These are phyloP conservation scores for Chanos chanos DNA, from an alignment of 2,797 vertebrate genomes.

Conservation along the genomic window DNA sequence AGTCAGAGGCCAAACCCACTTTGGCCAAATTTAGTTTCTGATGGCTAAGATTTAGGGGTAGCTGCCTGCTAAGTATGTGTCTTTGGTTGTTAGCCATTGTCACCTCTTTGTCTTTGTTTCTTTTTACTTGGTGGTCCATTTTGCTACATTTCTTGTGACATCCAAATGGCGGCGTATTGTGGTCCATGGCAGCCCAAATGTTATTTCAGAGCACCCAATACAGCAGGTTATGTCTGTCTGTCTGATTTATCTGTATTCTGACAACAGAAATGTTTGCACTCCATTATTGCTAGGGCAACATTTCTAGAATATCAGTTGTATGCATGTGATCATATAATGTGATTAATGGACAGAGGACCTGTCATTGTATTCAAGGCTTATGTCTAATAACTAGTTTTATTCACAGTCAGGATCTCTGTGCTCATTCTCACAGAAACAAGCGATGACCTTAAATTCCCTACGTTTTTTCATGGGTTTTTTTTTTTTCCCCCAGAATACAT, in stretches of 20 bases:
- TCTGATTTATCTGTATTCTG: no score
- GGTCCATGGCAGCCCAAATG: conserved; percentile 43
- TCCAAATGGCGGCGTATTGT: conserved; percentile 61
- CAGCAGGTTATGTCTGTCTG: no score
- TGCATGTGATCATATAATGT: no score
- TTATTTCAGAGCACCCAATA: no score
- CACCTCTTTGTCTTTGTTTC: conserved; percentile 41
- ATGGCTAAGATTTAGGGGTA: conserved; percentile 36
- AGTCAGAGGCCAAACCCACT: conserved; percentile 35
- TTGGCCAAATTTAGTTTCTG: conserved; percentile 42
- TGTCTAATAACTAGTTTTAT: no score
- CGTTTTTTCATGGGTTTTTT: no score
- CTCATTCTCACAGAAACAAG: not conserved
- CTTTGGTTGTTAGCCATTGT: conserved; percentile 26
- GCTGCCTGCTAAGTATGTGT: conserved; percentile 56
- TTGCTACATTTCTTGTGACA: conserved; percentile 61
- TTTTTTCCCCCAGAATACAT: no score
- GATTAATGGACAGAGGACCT: no score
- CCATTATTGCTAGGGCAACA: no score
- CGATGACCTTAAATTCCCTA: not conserved
- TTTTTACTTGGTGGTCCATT: conserved; percentile 71
- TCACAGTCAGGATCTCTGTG: not conserved
- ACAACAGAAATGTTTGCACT: no score
- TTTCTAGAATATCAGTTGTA: no score
- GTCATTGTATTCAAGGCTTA: no score